Evolutionary conservation across 30 jellyfish, hydroid and myxozoan species (phyloP).

Genomic region (Clytia hemisphaerica): DNA sequence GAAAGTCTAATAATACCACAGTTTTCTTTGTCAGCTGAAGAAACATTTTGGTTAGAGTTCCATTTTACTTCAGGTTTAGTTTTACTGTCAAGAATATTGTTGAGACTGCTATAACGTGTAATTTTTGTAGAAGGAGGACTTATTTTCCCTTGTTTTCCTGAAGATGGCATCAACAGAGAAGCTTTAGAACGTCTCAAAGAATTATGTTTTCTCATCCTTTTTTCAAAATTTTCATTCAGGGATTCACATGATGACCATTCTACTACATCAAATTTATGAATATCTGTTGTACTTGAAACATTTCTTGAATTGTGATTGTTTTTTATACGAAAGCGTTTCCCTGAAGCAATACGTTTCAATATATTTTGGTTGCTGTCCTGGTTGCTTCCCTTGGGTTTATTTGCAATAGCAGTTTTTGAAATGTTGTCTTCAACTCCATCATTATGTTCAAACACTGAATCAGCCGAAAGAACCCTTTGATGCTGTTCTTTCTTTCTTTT

Average conservation of each 20-base stretch:
- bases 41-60: not conserved
- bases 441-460: not conserved
- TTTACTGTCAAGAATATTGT: not conserved
- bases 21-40: no score
- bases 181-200: slow-evolving; percentile 80
- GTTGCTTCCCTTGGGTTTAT: not conserved
- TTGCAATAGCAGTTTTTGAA: no score
- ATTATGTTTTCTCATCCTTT: slow-evolving; percentile 12
- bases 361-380: not conserved
- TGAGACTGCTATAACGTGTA: slow-evolving; percentile 4
- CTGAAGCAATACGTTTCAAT: not conserved
- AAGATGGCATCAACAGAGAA: slow-evolving; percentile 55
- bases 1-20: no score
- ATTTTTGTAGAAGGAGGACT: not conserved
- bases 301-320: no score
- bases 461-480: slow-evolving; percentile 1
- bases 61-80: not conserved
- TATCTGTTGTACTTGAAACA: not conserved
- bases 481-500: not conserved
- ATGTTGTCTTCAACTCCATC: not conserved
- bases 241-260: slow-evolving; percentile 38
- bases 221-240: not conserved
- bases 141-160: slow-evolving; percentile 1
- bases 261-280: not conserved
- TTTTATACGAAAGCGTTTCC: not conserved